Evolutionary conservation across 30 jellyfish, hydroid and myxozoan species (phyloP).

Genomic region (Haliclystus octoradiatus): DNA sequence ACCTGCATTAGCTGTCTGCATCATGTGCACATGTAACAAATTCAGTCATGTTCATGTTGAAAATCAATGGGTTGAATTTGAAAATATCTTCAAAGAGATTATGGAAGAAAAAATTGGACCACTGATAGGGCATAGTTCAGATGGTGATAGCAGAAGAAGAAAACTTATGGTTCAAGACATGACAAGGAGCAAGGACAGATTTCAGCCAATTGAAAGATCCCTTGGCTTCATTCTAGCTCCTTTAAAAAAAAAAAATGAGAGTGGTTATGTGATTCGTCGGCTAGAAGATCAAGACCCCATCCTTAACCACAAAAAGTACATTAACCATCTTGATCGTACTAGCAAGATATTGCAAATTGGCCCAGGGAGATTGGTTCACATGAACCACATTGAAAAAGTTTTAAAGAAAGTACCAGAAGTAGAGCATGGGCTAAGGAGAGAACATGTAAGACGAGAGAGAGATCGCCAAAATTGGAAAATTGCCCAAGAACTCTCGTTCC

Average conservation of each 20-base stretch:
- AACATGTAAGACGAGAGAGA: too few relatives aligned
- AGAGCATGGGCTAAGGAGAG: too few relatives aligned
- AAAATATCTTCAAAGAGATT: background rate
- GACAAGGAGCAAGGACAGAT: too few relatives aligned
- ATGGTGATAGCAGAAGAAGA: constrained; percentile 5
- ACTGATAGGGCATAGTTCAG: constrained; percentile 7
- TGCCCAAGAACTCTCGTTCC: too few relatives aligned
- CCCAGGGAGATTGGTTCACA: background rate
- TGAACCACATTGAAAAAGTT: background rate
- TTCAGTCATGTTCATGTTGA: background rate
- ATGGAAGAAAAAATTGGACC: background rate
- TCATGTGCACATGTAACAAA: background rate
- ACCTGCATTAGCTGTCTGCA: background rate
- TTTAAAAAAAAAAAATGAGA: background rate
- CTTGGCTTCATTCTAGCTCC: background rate
- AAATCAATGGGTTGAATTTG: constrained; percentile 2
- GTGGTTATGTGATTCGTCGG: too few relatives aligned
- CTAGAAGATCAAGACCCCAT: background rate
- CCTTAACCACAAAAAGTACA: constrained; percentile 3
- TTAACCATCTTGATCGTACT: constrained; percentile 4
- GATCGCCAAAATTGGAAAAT: too few relatives aligned
- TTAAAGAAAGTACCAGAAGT: too few relatives aligned
- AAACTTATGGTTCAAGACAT: constrained; percentile 1
- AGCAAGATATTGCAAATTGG: background rate
- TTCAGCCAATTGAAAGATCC: too few relatives aligned